Evolutionary conservation across 1,140 invertebrate species (phyloP), one percentile per base, ranked within the genome.

Genomic region (Lutraria rhynchaena): DNA sequence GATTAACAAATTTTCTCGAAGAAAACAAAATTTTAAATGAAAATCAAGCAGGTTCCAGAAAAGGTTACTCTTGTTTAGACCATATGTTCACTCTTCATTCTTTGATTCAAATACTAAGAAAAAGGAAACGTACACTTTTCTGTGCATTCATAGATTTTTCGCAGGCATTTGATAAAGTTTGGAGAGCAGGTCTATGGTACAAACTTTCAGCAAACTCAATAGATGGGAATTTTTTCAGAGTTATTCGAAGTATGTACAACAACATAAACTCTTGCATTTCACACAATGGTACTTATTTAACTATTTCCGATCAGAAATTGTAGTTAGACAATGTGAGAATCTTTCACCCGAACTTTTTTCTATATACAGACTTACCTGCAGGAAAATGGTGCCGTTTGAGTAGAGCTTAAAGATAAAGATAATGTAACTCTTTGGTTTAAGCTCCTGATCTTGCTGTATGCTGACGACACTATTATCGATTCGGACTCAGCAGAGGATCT

Each of bases 81-180:
- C 60, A 65, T n/a, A 65, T 63, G 7, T 65, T 51, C 29, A 76
- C 74, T 15, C 35, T 49, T 4, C 37, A 65, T 65, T 33, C 60
- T 1, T 57, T 76, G 9, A 51, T 76, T 35, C 58, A 76, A 37
- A 49, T 63, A 22, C 3, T 76, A 19, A 76, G 49, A 55, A 61
- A 63, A 33, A n/a, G 17, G 7, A 76, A 76, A 57, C 37, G 37
- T 49, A 82, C 57, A 65, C 46, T 85, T 9, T 85, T 71, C 37
- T 69, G 61, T 31, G 35, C 71, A 15, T 85, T 82, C 46, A 65
- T 85, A 3, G 83, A 85, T 82, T 78, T 77, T 35, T 41, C 49
- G 1, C n/a, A 46, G 29, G 71, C 73, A 11, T 85, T 82, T 69
- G 78, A 85, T 44, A 71, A 37, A 33, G 67, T 84, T 5, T 71